These are phyloP conservation scores for Archips xylosteana DNA, from an alignment of 2,888 invertebrate genomes.

Conservation along the genomic window DNA sequence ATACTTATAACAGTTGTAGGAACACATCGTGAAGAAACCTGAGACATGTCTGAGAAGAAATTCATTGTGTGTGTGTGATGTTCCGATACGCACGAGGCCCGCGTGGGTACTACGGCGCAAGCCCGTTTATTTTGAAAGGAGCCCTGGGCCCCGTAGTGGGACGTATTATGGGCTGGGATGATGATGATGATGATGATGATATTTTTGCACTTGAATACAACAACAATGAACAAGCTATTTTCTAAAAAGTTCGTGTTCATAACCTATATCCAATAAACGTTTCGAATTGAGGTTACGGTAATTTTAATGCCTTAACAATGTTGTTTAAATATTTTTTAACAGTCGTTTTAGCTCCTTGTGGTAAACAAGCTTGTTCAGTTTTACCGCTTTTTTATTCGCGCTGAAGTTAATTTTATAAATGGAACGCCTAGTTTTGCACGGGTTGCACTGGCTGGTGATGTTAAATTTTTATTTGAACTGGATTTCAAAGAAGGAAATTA, in stretches of 20 bases:
- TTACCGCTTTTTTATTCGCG: conserved; percentile 31
- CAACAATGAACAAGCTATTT: too few relatives aligned
- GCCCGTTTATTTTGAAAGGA: too few relatives aligned
- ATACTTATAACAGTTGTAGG: too few relatives aligned
- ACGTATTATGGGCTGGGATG: too few relatives aligned
- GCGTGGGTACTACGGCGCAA: too few relatives aligned
- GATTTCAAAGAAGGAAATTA: conserved; percentile 6
- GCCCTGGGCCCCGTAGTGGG: too few relatives aligned
- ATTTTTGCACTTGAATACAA: too few relatives aligned
- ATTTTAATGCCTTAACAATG: conserved; percentile 7
- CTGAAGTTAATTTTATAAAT: conserved; percentile 35
- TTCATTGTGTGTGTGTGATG: too few relatives aligned
- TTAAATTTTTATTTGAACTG: conserved; percentile 13
- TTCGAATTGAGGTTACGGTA: conserved; percentile 21
- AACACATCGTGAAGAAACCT: too few relatives aligned
- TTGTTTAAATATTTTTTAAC: conserved; percentile 25
- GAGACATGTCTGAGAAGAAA: too few relatives aligned
- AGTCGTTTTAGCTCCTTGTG: conserved; percentile 5
- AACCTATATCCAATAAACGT: conserved; percentile 7
- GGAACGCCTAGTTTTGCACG: conserved; percentile 30
- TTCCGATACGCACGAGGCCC: too few relatives aligned
- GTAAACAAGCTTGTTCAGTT: conserved; percentile 39
- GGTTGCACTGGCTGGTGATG: conserved; percentile 3
- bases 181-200: too few relatives aligned
- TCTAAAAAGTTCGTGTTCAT: not conserved